These are phyloP conservation scores for Xiphophorus hellerii DNA, from an alignment of 2,113 vertebrate genomes.

Conservation along the genomic window DNA sequence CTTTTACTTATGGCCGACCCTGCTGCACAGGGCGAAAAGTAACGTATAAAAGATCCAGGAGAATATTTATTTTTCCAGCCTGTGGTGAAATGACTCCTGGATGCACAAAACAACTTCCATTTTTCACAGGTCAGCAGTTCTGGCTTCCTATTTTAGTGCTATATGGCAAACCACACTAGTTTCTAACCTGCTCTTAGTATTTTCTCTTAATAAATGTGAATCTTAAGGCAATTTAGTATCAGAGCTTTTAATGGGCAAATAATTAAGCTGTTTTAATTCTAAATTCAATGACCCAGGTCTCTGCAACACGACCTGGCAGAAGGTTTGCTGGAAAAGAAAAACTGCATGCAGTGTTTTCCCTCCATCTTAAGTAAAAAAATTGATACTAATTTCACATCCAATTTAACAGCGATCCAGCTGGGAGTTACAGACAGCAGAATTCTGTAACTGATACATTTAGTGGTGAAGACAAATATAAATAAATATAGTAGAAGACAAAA, in stretches of 20 bases:
- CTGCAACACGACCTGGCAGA: background rate
- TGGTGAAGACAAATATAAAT: background rate
- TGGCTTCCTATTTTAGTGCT: background rate
- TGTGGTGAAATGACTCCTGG: background rate
- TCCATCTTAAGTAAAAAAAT: background rate
- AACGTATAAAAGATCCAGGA: background rate
- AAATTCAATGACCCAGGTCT: background rate
- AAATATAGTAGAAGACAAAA: background rate
- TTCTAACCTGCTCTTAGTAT: background rate
- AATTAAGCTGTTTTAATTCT: background rate
- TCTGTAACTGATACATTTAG: background rate
- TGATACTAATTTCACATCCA: background rate
- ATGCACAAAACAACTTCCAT: background rate
- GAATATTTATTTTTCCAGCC: conserved; percentile 6
- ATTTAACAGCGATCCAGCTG: background rate
- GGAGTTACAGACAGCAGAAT: background rate
- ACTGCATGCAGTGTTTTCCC: background rate
- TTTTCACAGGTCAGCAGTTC: background rate
- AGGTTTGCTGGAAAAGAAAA: background rate
- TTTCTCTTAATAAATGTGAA: background rate
- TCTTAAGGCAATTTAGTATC: background rate
- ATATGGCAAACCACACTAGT: background rate
- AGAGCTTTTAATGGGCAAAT: background rate
- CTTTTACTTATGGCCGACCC: background rate
- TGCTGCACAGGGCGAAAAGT: background rate